Percentiles rank a stretch among this genome's conserved stretches.
Conservation (phyloP, 2,888 invertebrate genomes). For the Prosopocoilus inquinatus region DNA sequence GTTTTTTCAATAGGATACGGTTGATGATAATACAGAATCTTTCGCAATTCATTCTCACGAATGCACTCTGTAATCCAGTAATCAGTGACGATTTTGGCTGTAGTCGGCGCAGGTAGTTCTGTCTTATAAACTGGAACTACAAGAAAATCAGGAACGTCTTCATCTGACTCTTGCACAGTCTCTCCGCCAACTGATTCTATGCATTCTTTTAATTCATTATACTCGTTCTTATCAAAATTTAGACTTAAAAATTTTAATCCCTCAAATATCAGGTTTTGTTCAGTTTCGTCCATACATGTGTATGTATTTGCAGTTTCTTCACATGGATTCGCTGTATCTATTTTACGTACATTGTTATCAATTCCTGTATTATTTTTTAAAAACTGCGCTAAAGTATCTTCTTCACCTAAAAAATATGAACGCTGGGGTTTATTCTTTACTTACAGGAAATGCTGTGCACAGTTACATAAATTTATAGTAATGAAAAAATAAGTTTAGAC, state of each 20-base stretch:
- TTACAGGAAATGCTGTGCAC: no score
- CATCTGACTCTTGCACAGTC: conserved; percentile 51
- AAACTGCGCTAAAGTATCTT: conserved; percentile 39
- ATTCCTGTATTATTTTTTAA: conserved; percentile 9
- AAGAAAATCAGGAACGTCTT: conserved; percentile 63
- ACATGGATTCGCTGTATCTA: not conserved
- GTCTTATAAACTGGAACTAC: conserved; percentile 60
- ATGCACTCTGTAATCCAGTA: conserved; percentile 72
- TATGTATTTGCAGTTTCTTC: not conserved
- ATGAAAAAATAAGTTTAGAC: no score
- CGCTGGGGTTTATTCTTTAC: no score
- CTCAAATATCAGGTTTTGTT: conserved; percentile 27
- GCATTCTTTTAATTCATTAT: conserved; percentile 45
- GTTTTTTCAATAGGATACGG: conserved; percentile 57
- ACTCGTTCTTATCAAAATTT: conserved; percentile 51
- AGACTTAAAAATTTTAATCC: conserved; percentile 45
- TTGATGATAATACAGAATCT: conserved; percentile 69
- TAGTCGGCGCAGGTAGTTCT: conserved; percentile 44
- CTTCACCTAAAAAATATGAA: conserved; percentile 22
- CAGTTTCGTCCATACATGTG: conserved; percentile 18
- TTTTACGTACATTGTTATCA: not conserved
- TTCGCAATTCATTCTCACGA: conserved; percentile 57
- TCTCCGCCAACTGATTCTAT: conserved; percentile 59
- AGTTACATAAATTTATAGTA: no score
- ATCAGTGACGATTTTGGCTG: conserved; percentile 65